These are phyloP conservation scores for Chiloscyllium punctatum DNA, from an alignment of 2,797 vertebrate species.

Conservation along the genomic window DNA sequence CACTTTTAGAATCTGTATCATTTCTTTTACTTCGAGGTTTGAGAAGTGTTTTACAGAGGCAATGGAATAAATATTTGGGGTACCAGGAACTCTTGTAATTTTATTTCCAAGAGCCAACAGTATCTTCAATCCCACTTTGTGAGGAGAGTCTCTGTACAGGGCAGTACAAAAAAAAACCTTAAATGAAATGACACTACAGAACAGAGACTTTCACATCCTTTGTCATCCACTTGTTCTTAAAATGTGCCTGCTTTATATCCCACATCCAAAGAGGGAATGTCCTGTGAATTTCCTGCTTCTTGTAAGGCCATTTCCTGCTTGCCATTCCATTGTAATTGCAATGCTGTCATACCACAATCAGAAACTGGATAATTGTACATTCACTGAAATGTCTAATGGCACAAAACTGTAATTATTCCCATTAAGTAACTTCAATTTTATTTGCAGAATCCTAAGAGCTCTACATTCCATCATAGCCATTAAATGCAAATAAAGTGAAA, in stretches of 20 bases:
- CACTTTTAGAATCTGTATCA: not conserved
- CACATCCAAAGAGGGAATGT: not conserved
- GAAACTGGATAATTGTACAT: not conserved
- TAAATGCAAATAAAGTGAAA: not conserved
- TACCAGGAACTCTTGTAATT: not conserved
- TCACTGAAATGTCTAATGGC: not conserved
- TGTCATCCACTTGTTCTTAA: not conserved
- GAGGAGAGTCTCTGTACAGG: not conserved
- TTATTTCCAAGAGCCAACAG: not conserved
- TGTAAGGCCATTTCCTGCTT: slow-evolving; percentile 5
- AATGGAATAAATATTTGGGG: not conserved
- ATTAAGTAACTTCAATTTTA: not conserved
- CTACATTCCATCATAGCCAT: not conserved
- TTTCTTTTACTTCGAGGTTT: not conserved
- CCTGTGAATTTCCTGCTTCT: slow-evolving; percentile 34
- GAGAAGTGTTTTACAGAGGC: not conserved
- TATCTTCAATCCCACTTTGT: not conserved
- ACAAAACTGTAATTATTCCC: not conserved
- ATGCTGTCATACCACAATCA: not conserved
- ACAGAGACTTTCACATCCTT: not conserved
- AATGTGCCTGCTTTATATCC: not conserved
- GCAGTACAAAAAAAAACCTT: not conserved
- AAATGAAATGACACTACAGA: not conserved
- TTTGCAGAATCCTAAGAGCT: not conserved
- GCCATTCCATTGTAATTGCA: not conserved